Conservation (phyloP, 2,797 vertebrate species). For the Thunnus albacares region DNA sequence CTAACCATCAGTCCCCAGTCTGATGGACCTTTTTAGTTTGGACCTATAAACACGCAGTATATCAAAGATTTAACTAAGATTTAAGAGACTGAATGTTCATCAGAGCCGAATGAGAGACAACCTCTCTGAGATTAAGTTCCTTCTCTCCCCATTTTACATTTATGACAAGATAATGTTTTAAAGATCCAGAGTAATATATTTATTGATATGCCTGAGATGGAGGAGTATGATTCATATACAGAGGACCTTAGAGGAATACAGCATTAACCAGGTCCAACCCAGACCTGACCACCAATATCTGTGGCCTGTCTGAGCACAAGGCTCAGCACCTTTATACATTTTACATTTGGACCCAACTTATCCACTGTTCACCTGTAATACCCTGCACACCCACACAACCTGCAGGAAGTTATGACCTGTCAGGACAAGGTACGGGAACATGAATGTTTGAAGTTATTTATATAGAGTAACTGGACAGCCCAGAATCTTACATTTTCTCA, state of each 20-base stretch:
- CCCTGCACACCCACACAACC: conserved; percentile 52
- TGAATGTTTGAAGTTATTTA: conserved; percentile 74
- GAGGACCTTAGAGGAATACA: conserved; percentile 51
- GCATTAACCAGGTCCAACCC: conserved; percentile 51
- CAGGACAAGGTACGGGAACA: conserved; percentile 49
- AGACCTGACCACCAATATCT: conserved; percentile 55
- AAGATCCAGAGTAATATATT: conserved; percentile 81
- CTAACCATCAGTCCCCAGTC: conserved; percentile 70
- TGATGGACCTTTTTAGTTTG: conserved; percentile 78
- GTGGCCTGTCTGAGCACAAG: conserved; percentile 68
- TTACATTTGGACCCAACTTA: conserved; percentile 42
- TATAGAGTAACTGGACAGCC: conserved; percentile 56
- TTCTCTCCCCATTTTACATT: conserved; percentile 55
- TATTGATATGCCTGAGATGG: conserved; percentile 66
- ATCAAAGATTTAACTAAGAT: conserved; percentile 81
- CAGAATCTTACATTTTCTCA: conserved; percentile 63
- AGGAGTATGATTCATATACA: conserved; percentile 52
- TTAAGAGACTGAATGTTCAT: conserved; percentile 80
- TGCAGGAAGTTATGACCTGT: conserved; percentile 60
- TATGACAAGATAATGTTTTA: conserved; percentile 71
- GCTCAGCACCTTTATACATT: conserved; percentile 72
- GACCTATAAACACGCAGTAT: conserved; percentile 81
- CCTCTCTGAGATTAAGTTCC: conserved; percentile 80
- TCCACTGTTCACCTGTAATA: conserved; percentile 58
- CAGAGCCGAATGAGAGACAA: conserved; percentile 63